Percentiles rank a stretch among this genome's conserved stretches.
phyloP scores from a whole-genome alignment of 2,888 invertebrate genomes.

The Nomada ferruginata region DNA sequence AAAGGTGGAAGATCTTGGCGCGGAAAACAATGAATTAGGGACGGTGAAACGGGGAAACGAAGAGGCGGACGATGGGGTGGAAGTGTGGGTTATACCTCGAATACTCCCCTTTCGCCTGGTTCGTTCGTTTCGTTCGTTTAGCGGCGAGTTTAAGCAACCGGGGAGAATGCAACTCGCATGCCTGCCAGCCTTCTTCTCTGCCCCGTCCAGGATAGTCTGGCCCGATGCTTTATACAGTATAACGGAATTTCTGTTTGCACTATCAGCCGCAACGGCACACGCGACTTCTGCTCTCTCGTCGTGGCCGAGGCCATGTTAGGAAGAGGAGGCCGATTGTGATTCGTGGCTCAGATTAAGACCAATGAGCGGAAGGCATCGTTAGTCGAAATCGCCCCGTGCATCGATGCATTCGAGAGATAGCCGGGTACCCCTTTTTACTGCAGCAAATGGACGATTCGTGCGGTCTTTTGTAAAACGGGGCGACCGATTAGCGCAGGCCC shows the following conservation, averaged over 20 bases:
- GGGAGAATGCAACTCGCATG: constrained; percentile 80
- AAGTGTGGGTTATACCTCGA: constrained; percentile 41
- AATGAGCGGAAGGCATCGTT: constrained; percentile 66
- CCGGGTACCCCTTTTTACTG: constrained; percentile 50
- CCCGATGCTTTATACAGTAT: constrained; percentile 74
- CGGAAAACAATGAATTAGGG: constrained; percentile 66
- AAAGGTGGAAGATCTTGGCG: constrained; percentile 57
- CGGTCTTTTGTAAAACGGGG: constrained; percentile 40
- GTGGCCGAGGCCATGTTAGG: constrained; percentile 60
- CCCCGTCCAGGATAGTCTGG: constrained; percentile 20
- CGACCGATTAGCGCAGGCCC: constrained; percentile 23
- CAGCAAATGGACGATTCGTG: constrained; percentile 43
- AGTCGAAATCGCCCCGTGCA: constrained; percentile 62
- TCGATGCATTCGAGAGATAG: constrained; percentile 64
- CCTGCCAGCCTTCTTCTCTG: constrained; percentile 57
- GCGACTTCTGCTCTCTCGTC: constrained; percentile 56
- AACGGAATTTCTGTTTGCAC: constrained; percentile 79
- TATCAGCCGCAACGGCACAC: constrained; percentile 72
- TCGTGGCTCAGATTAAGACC: constrained; percentile 66
- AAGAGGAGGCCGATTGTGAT: constrained; percentile 61
- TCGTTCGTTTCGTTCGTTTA: constrained; percentile 53
- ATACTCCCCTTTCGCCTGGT: constrained; percentile 43
- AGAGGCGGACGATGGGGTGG: not conserved
- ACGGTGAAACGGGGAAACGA: constrained; percentile 49
- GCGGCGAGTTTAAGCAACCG: constrained; percentile 76